Evolutionary conservation across 1,140 invertebrate species (phyloP), one percentile per base, ranked within the genome.

Genomic region (Sycophila sp.): DNA sequence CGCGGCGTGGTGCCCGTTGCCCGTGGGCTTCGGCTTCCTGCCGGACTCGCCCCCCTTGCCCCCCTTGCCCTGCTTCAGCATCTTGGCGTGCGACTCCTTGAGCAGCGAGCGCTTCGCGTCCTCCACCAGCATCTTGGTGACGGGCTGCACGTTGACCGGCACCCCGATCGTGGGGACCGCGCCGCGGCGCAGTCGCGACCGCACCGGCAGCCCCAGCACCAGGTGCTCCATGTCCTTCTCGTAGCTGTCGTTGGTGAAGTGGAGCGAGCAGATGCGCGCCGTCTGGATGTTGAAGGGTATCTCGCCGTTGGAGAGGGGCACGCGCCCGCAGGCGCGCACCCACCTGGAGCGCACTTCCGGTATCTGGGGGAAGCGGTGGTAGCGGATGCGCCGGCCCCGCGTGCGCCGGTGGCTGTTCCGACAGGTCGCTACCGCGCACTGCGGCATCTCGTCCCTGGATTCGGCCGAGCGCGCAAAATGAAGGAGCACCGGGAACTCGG

Each of bases 191-290:
- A 89, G 76, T 15, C 88, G 81, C 71, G 85, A 87, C 63, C 88
- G 79, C 67, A 86, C 86, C 69, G 88, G 88, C 73, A 89, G 80
- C 8, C 88, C 88, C 28, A 89, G 83, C 64, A 89, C 81, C 75
- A 88, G 84, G 80, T 89, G 87, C 79, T 89, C 87, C 75, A 89
- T 85, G 78, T 89, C 88, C 71, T 88, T 83, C 81, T 89, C 88
- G 80, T 89, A 89, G 58, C 85, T 87, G 4, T 86, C 81, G 53
- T 84, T 82, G 36, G 84, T 86, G 69, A 90, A 90, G 78, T 90
- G 89, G 62, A 86, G 77, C 32, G 88, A 89, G 75, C 89, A 90
- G 68, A 89, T 86, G 15, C 89, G 83, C 15, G 89, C 89, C 11
- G 89, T 89, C 40, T 87, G 84, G 73, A 87, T 87, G 78, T 89